Percentiles rank a stretch among this genome's conserved stretches.
Conservation (phyloP, 2,888 invertebrate species). For the Pocota personata region DNA sequence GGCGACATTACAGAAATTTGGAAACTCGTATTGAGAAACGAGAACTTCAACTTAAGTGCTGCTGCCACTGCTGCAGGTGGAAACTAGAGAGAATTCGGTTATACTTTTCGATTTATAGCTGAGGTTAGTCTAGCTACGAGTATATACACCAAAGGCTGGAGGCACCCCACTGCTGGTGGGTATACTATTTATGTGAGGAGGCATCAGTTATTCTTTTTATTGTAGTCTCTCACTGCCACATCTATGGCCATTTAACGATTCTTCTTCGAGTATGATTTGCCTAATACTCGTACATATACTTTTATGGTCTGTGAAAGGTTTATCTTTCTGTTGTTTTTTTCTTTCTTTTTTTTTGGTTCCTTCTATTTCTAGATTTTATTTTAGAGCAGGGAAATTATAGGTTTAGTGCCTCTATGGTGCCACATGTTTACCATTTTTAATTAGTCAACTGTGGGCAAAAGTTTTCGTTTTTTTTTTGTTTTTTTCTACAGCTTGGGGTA, state of each 20-base stretch:
- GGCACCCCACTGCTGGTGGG: slow-evolving; percentile 45
- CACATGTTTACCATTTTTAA: slow-evolving; percentile 73
- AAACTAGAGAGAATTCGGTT: slow-evolving; percentile 43
- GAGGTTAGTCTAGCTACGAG: background rate
- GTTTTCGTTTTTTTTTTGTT: slow-evolving; percentile 30
- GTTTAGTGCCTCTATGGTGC: slow-evolving; percentile 56
- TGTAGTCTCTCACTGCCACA: slow-evolving; percentile 30
- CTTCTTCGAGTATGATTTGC: slow-evolving; percentile 65
- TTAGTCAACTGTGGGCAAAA: slow-evolving; percentile 64
- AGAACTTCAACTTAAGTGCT: background rate
- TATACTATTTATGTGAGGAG: slow-evolving; percentile 21
- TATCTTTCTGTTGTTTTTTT: slow-evolving; percentile 28
- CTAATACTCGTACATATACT: slow-evolving; percentile 45
- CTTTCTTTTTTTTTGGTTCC: slow-evolving; percentile 8
- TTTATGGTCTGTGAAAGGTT: slow-evolving; percentile 72
- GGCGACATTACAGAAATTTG: slow-evolving; percentile 30
- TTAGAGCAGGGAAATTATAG: slow-evolving; percentile 45
- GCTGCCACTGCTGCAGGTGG: slow-evolving; percentile 50
- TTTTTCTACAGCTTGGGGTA: background rate
- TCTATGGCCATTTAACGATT: slow-evolving; percentile 62
- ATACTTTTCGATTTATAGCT: slow-evolving; percentile 35
- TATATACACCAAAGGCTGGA: background rate
- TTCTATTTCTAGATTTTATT: slow-evolving; percentile 10
- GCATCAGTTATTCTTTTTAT: slow-evolving; percentile 36
- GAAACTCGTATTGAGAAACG: background rate